Percentiles rank a stretch among this genome's conserved stretches.
Evolutionary conservation across 1,140 invertebrate species (phyloP).

Genomic region (Orussus abietinus): DNA sequence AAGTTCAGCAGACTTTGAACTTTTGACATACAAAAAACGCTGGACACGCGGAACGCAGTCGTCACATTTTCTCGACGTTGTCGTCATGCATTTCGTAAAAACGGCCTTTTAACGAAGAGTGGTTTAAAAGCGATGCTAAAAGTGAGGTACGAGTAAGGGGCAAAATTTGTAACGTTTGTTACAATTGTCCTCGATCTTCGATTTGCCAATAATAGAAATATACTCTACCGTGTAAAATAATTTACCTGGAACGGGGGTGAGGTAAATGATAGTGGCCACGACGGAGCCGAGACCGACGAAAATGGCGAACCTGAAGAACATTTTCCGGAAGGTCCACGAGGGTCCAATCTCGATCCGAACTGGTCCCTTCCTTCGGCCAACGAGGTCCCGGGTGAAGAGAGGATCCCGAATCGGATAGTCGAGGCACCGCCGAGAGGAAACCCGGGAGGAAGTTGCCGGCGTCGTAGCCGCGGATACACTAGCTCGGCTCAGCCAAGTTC

Average conservation of each 20-base stretch:
- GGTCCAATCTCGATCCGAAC: background rate
- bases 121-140: too few relatives aligned
- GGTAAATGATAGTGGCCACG: constrained; percentile 64
- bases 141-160: too few relatives aligned
- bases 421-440: constrained; percentile 2
- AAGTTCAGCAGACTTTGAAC: too few relatives aligned
- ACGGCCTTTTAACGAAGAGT: too few relatives aligned
- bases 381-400: background rate
- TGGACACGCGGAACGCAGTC: too few relatives aligned
- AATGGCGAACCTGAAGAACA: constrained; percentile 47
- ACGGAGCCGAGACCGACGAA: constrained; percentile 53
- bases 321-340: constrained; percentile 14
- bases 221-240: too few relatives aligned
- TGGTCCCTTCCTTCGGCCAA: background rate
- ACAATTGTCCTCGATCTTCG: too few relatives aligned
- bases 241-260: constrained; percentile 65
- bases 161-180: too few relatives aligned
- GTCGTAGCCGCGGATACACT: constrained; percentile 45
- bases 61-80: too few relatives aligned
- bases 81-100: too few relatives aligned
- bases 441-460: constrained; percentile 28
- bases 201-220: too few relatives aligned
- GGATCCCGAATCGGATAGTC: background rate
- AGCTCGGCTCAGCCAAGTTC: constrained; percentile 41
- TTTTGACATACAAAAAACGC: too few relatives aligned